Conservation (phyloP, 2,888 invertebrate genomes). For the Drosophila leonis region DNA sequence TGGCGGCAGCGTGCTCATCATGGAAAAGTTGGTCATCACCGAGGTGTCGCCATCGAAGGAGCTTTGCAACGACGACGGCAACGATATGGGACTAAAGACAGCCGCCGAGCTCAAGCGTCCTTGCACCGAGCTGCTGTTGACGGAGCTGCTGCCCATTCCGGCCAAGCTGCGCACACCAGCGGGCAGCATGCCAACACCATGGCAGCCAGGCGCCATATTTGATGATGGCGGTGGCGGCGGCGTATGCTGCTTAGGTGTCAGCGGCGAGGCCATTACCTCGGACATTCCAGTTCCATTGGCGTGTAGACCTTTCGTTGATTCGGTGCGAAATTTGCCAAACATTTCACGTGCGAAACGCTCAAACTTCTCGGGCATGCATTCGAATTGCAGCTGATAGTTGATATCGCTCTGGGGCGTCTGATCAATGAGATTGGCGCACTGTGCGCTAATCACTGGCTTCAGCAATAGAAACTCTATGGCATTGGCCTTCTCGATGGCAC, state of each 20-base stretch:
- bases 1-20: constrained; percentile 83
- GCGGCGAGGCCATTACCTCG: constrained; percentile 30
- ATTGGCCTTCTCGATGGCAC: constrained; percentile 93
- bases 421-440: constrained; percentile 92
- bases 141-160: constrained; percentile 32
- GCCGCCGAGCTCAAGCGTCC: constrained; percentile 84
- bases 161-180: constrained; percentile 29
- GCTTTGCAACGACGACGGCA: constrained; percentile 90
- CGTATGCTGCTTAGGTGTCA: constrained; percentile 86
- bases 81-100: constrained; percentile 89
- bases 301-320: constrained; percentile 82
- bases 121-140: constrained; percentile 69
- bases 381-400: constrained; percentile 92
- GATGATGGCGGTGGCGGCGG: constrained; percentile 86
- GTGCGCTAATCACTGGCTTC: constrained; percentile 91
- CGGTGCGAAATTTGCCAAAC: constrained; percentile 91
- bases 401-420: constrained; percentile 93
- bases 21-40: constrained; percentile 86
- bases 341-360: constrained; percentile 90
- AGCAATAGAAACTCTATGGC: constrained; percentile 93
- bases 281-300: constrained; percentile 44
- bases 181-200: constrained; percentile 39
- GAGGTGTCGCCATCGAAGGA: constrained; percentile 92
- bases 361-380: constrained; percentile 92
- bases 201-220: constrained; percentile 36